A percentile compares a stretch with the other conserved stretches of the same genome.
phyloP scores from a whole-genome alignment of 1,140 invertebrate species.

The Diorhabda sublineata region DNA sequence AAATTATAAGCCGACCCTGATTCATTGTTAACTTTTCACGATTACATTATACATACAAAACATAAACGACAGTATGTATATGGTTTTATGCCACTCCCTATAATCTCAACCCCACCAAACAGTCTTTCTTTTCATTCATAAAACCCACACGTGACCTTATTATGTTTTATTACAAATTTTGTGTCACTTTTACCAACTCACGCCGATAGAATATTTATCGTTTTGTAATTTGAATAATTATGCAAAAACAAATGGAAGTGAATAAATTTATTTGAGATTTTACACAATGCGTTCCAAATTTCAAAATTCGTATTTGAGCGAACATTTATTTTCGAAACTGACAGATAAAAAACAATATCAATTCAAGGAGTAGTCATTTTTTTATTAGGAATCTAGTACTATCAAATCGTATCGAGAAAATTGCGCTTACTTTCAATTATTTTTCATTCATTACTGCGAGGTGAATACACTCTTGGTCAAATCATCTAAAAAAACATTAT shows the following conservation, averaged over 20 bases:
- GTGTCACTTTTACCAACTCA: constrained; percentile 2
- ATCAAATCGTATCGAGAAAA: too few relatives aligned
- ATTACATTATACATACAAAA: not conserved
- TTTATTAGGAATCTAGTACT: too few relatives aligned
- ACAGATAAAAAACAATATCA: too few relatives aligned
- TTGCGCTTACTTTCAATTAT: too few relatives aligned
- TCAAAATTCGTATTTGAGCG: too few relatives aligned
- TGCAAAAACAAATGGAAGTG: not conserved
- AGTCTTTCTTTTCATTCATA: not conserved
- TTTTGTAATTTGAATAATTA: not conserved
- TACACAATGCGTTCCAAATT: too few relatives aligned
- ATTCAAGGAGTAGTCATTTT: too few relatives aligned
- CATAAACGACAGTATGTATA: not conserved
- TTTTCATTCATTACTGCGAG: too few relatives aligned
- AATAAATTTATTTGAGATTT: not conserved
- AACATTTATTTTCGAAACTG: too few relatives aligned
- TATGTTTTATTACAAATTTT: constrained; percentile 1
- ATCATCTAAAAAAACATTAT: too few relatives aligned
- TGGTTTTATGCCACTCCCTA: constrained; percentile 1
- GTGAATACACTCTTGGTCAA: too few relatives aligned
- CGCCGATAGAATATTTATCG: constrained; percentile 2
- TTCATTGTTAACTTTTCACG: constrained; percentile 1
- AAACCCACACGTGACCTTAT: constrained; percentile 1
- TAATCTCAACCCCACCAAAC: not conserved
- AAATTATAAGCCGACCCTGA: not conserved